phyloP scores from a whole-genome alignment of 2,113 vertebrate genomes.

The Vidua chalybeata region DNA sequence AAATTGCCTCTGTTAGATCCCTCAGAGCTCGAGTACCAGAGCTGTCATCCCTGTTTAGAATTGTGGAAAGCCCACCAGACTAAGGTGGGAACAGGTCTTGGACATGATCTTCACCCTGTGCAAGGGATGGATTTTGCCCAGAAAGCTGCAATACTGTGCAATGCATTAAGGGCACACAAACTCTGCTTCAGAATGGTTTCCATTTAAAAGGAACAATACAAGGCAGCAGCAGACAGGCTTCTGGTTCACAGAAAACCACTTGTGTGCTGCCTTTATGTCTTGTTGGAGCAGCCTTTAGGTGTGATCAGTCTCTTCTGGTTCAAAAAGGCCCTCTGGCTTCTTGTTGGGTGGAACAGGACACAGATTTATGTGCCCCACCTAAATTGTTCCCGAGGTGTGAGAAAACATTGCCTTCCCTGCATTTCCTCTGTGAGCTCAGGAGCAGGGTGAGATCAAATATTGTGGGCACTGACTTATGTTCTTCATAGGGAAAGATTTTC shows the following conservation, averaged over 20 bases:
- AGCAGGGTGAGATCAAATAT: not conserved
- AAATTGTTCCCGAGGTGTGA: not conserved
- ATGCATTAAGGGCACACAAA: not conserved
- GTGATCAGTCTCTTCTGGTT: not conserved
- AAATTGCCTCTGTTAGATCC: not conserved
- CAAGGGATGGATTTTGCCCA: not conserved
- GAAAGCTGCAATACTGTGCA: not conserved
- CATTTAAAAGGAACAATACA: not conserved
- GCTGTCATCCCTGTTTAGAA: slow-evolving; percentile 1
- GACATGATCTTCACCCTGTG: not conserved
- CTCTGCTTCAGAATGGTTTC: not conserved
- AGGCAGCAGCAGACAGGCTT: not conserved
- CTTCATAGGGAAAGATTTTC: not conserved
- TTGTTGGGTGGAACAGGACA: not conserved
- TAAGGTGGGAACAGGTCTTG: not conserved
- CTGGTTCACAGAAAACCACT: not conserved
- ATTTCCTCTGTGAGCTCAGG: not conserved
- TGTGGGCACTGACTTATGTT: not conserved
- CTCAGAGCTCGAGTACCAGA: not conserved
- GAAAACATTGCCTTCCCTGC: not conserved
- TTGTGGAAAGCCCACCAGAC: not conserved
- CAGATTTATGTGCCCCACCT: not conserved
- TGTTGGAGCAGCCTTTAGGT: not conserved
- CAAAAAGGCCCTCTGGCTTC: not conserved
- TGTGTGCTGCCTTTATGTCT: not conserved